Evolutionary conservation across 1,140 invertebrate genomes (phyloP), one percentile per base, ranked within the genome.

Genomic region (Cydia pomonella): DNA sequence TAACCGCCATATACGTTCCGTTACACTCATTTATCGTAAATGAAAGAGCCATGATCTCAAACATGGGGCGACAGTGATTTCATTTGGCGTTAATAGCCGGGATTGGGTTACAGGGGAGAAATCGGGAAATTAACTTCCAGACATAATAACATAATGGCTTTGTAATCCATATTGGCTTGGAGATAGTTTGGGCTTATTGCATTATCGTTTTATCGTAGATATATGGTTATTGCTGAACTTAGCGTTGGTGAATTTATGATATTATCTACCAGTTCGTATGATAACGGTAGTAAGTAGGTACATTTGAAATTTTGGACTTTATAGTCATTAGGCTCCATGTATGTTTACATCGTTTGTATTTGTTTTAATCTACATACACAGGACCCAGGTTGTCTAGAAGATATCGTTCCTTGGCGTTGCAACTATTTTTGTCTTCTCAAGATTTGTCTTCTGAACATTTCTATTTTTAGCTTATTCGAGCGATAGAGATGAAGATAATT

Each of bases 151-250:
- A 59, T 59, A 59, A 59, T 59, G 53, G 53, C 53, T 59, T 59
- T 59, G 23, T 64, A 64, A 64, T 64, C 63, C 63, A 64, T 64
- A 64, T 64, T 64, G 63, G 63, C 63, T 27, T 21, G 50, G 53
- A 59, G 27, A 64, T 64, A 64, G 63, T 64, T 64, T 64, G 63
- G 21, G 53, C 21, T 59, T 50, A 50, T 50, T 59, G 21, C 53
- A 23, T 23, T 23, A 59, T 59, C 53, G 53, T 23, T 59, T 59
- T 59, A 59, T 59, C 50, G 50, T 59, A 59, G 53, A 59, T 59
- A 59, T 59, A 59, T 59, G 53, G 53, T 59, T 59, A 59, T 59
- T 59, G n/a, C 53, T 59, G n/a, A 59, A 59, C 53, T 59, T 59
- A 59, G 21, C 12, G 50, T 18, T n/a, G 47, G 47, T 50, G 4